These are phyloP conservation scores for Amblyjoppa fuscipennis DNA, from an alignment of 2,888 invertebrate genomes.

Conservation along the genomic window DNA sequence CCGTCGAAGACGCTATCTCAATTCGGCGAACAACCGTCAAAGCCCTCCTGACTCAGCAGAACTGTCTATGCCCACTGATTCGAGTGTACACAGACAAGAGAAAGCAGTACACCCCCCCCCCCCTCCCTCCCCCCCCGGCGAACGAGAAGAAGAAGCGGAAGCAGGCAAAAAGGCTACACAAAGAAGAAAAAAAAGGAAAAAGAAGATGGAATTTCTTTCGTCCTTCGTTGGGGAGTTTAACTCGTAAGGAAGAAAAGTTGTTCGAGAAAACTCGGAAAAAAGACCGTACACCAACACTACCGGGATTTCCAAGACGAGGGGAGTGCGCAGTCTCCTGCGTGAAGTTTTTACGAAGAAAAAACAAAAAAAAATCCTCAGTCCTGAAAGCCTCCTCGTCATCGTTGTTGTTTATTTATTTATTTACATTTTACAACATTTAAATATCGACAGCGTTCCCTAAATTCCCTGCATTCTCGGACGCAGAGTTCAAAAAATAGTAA, in stretches of 20 bases:
- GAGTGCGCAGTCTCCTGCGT: neutral
- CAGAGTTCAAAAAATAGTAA: neutral
- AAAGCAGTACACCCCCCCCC: neutral
- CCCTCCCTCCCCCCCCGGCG: neutral
- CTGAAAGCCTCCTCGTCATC: neutral
- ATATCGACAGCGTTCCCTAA: no score
- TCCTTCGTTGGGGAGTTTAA: neutral
- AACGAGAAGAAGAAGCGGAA: neutral
- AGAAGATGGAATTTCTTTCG: neutral
- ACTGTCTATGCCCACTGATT: slow-evolving; percentile 9
- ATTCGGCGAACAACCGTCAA: slow-evolving; percentile 16
- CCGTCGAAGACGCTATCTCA: neutral
- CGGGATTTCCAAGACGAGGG: neutral
- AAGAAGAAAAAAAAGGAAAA: neutral
- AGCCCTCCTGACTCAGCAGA: slow-evolving; percentile 15
- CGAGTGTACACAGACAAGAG: neutral
- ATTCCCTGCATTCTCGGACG: neutral
- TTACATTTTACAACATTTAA: neutral
- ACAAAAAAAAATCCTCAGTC: no score
- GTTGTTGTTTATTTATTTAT: no score
- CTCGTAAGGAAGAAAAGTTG: slow-evolving; percentile 8
- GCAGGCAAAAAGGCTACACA: slow-evolving; percentile 1
- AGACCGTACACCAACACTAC: neutral
- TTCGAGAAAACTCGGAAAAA: neutral
- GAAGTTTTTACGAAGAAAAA: neutral